phyloP scores from a whole-genome alignment of 2,797 vertebrate species.

The Melanitta fusca region DNA sequence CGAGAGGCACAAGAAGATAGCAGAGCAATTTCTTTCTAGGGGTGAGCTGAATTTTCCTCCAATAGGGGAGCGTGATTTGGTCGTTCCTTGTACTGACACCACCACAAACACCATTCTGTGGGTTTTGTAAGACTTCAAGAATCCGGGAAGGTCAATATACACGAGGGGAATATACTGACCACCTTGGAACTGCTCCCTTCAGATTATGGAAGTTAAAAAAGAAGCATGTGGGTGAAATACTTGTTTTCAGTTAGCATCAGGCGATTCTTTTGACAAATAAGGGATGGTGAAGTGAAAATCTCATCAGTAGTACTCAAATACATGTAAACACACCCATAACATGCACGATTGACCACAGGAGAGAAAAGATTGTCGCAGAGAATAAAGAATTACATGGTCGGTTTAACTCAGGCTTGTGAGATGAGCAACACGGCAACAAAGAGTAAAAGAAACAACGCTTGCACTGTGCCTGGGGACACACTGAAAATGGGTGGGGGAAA shows the following conservation, averaged over 20 bases:
- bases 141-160: neutral
- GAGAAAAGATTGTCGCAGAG: neutral
- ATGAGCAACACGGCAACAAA: neutral
- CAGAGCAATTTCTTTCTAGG: neutral
- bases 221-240: neutral
- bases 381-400: neutral
- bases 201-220: neutral
- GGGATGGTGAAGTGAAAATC: neutral
- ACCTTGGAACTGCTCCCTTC: neutral
- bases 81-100: neutral
- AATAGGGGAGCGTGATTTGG: neutral
- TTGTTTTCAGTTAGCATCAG: neutral
- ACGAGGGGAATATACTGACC: neutral
- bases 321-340: neutral
- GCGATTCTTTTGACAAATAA: neutral
- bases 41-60: neutral
- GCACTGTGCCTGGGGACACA: neutral
- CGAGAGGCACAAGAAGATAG: neutral
- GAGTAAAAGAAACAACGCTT: neutral
- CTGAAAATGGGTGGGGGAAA: neutral
- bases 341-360: neutral
- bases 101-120: neutral
- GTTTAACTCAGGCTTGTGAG: neutral
- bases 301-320: neutral
- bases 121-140: neutral